Conservation (phyloP, 2,797 vertebrate species). For the Percopsis omiscomaycus region DNA sequence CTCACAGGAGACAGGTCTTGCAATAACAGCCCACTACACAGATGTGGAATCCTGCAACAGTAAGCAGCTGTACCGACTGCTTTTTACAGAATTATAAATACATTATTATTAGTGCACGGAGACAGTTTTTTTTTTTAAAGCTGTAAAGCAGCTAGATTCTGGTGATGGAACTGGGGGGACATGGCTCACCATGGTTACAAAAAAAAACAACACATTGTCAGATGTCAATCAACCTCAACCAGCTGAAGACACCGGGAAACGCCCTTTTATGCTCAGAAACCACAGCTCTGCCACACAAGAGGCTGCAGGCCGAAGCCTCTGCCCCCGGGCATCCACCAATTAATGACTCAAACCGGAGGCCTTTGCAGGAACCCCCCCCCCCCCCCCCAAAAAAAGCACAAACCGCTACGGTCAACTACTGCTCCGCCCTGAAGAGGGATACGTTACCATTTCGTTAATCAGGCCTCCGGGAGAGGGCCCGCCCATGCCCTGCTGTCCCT, state of each 20-base stretch:
- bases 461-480: conserved; percentile 80
- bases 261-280: neutral
- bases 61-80: conserved; percentile 43
- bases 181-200: conserved; percentile 22
- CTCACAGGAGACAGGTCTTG: conserved; percentile 79
- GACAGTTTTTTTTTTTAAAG: conserved; percentile 47
- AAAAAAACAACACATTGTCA: conserved; percentile 3
- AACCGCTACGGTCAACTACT: conserved; percentile 41
- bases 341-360: conserved; percentile 13
- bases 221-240: conserved; percentile 26
- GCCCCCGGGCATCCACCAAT: conserved; percentile 31
- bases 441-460: conserved; percentile 99
- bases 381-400: conserved; percentile 20
- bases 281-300: conserved; percentile 1
- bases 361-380: conserved; percentile 15
- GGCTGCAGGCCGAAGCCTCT: neutral
- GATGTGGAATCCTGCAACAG: conserved; percentile 13
- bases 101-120: conserved; percentile 74
- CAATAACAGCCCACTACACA: conserved; percentile 65
- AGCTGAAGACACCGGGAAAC: conserved; percentile 13
- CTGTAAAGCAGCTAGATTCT: conserved; percentile 17
- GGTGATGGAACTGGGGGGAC: conserved; percentile 54
- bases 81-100: conserved; percentile 18
- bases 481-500: conserved; percentile 89
- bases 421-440: conserved; percentile 73